Evolutionary conservation across 2,113 vertebrate species (phyloP).

Genomic region (Triplophysa rosa): DNA sequence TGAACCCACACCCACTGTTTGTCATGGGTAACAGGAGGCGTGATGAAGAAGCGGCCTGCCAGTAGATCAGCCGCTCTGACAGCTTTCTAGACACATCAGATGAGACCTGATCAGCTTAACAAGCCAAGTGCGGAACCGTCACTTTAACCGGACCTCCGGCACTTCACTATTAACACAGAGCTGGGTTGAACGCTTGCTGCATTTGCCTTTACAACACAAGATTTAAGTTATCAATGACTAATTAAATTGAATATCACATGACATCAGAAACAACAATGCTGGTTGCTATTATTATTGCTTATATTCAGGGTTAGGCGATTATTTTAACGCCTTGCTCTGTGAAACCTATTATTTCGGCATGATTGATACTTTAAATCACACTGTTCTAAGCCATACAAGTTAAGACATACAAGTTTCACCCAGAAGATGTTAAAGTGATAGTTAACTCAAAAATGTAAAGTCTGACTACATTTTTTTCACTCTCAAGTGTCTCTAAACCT

Average conservation of each 20-base stretch:
- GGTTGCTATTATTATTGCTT: neutral
- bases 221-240: neutral
- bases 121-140: conserved; percentile 23
- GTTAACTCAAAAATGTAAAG: too few relatives aligned
- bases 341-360: too few relatives aligned
- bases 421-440: too few relatives aligned
- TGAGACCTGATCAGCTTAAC: conserved; percentile 18
- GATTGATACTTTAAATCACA: too few relatives aligned
- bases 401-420: too few relatives aligned
- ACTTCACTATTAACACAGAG: neutral
- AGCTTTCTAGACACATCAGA: neutral
- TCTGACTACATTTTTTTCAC: too few relatives aligned
- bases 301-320: too few relatives aligned
- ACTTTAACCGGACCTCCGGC: neutral
- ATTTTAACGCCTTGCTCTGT: too few relatives aligned
- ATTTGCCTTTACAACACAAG: neutral
- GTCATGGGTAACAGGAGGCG: neutral
- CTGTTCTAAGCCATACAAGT: too few relatives aligned
- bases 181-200: neutral
- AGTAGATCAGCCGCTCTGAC: conserved; percentile 39
- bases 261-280: neutral
- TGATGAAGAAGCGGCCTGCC: conserved; percentile 55
- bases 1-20: neutral
- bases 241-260: neutral
- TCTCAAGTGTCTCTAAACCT: too few relatives aligned